phyloP scores from a whole-genome alignment of 2,888 invertebrate species.

The Lapara coniferarum region DNA sequence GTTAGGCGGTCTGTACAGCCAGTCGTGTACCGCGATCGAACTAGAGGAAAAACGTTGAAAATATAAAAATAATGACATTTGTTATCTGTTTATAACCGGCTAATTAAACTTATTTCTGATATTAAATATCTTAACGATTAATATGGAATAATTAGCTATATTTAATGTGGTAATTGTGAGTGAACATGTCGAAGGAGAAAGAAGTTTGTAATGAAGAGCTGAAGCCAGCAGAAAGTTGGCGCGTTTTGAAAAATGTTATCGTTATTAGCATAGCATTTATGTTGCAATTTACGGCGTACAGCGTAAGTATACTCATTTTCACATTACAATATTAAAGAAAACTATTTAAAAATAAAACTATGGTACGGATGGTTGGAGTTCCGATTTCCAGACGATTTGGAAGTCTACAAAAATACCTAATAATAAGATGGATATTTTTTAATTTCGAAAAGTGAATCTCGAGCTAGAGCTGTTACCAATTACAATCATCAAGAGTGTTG shows the following conservation, averaged over 20 bases:
- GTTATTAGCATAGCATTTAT: constrained; percentile 85
- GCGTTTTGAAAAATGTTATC: constrained; percentile 76
- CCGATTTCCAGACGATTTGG: too few relatives aligned
- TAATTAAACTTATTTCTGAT: neutral
- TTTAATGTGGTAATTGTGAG: constrained; percentile 1
- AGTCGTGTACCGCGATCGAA: neutral
- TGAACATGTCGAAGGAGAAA: constrained; percentile 32
- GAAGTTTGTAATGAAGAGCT: constrained; percentile 41
- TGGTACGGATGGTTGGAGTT: too few relatives aligned
- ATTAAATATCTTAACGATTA: neutral
- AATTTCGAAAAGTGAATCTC: too few relatives aligned
- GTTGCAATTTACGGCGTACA: constrained; percentile 86
- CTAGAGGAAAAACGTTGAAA: neutral
- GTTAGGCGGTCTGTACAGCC: neutral
- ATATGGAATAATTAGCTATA: neutral
- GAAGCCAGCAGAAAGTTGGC: constrained; percentile 62
- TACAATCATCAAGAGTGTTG: too few relatives aligned
- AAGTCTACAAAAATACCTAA: too few relatives aligned
- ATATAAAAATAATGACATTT: neutral
- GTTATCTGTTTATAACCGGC: neutral
- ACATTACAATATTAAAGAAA: too few relatives aligned
- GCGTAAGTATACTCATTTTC: constrained; percentile 44
- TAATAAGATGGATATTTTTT: too few relatives aligned
- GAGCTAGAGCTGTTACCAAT: too few relatives aligned
- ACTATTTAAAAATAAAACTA: too few relatives aligned